These are phyloP conservation scores for Sebastes schlegelii DNA, from an alignment of 2,113 vertebrate genomes.

Conservation along the genomic window DNA sequence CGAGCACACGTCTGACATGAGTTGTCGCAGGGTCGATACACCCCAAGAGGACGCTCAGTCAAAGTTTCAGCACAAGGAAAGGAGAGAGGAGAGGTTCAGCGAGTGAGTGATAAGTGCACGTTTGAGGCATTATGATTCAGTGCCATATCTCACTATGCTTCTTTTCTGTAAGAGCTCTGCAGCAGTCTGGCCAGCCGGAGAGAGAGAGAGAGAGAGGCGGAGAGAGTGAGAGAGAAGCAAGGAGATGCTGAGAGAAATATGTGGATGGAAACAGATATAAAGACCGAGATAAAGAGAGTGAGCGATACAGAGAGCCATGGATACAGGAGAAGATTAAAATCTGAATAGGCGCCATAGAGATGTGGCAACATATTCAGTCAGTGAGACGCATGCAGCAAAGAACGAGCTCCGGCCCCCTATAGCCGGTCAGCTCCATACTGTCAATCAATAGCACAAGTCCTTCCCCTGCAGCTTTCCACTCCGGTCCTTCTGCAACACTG, in stretches of 20 bases:
- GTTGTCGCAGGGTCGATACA: slow-evolving; percentile 23
- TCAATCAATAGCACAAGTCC: slow-evolving; percentile 72
- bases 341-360: slow-evolving; percentile 4
- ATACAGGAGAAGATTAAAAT: slow-evolving; percentile 4
- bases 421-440: slow-evolving; percentile 53
- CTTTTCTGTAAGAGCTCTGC: slow-evolving; percentile 74
- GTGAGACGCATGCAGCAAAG: slow-evolving; percentile 46
- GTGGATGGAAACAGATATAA: slow-evolving; percentile 18
- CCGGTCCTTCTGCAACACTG: slow-evolving; percentile 43
- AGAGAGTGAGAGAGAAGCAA: slow-evolving; percentile 17
- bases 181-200: slow-evolving; percentile 57
- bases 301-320: slow-evolving; percentile 13
- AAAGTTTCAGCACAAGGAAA: slow-evolving; percentile 25
- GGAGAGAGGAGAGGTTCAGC: slow-evolving; percentile 30
- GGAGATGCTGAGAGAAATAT: slow-evolving; percentile 23
- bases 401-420: slow-evolving; percentile 20
- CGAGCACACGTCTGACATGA: slow-evolving; percentile 8
- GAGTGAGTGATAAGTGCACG: slow-evolving; percentile 60
- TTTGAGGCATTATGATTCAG: slow-evolving; percentile 78
- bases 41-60: slow-evolving; percentile 26
- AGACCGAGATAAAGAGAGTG: slow-evolving; percentile 12
- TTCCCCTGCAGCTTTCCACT: slow-evolving; percentile 57
- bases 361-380: slow-evolving; percentile 17
- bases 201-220: slow-evolving; percentile 21
- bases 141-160: slow-evolving; percentile 79